phyloP scores from a whole-genome alignment of 2,888 invertebrate species.

The Marasmarcha lunaedactyla region DNA sequence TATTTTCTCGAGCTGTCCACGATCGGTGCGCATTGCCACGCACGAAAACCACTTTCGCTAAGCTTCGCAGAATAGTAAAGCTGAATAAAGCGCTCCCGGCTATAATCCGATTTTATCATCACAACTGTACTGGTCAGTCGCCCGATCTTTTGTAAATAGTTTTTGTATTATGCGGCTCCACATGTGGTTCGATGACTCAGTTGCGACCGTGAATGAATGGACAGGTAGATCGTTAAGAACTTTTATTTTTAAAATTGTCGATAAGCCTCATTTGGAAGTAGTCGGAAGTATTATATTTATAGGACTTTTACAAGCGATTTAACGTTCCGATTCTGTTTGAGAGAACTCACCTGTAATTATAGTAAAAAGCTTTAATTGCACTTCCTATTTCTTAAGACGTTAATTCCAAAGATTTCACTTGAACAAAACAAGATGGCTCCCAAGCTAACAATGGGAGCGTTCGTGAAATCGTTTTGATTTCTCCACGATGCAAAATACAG shows the following conservation, averaged over 20 bases:
- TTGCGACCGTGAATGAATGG: neutral
- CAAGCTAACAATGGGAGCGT: constrained; percentile 55
- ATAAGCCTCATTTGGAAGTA: too few species aligned
- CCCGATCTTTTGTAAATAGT: too few species aligned
- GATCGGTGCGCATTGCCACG: constrained; percentile 38
- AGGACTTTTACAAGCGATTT: too few species aligned
- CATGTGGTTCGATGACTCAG: neutral
- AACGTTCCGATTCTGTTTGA: too few species aligned
- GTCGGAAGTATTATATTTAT: too few species aligned
- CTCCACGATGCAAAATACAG: constrained; percentile 25
- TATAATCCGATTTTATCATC: neutral
- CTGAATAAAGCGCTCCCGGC: neutral
- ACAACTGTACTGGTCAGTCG: neutral
- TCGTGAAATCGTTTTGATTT: constrained; percentile 50
- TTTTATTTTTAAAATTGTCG: too few species aligned
- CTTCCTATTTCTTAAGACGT: neutral
- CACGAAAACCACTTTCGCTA: constrained; percentile 61
- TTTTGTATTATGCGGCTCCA: too few species aligned
- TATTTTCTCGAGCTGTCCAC: constrained; percentile 48
- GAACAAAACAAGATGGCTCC: constrained; percentile 38
- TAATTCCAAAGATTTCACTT: constrained; percentile 26
- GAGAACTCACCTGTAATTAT: too few species aligned
- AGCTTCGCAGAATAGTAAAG: constrained; percentile 14
- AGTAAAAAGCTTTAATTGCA: neutral
- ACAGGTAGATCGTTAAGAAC: too few species aligned